Base-by-base conservation (phyloP, 2,888 invertebrate species). In the Poecilus cupreus region DNA sequence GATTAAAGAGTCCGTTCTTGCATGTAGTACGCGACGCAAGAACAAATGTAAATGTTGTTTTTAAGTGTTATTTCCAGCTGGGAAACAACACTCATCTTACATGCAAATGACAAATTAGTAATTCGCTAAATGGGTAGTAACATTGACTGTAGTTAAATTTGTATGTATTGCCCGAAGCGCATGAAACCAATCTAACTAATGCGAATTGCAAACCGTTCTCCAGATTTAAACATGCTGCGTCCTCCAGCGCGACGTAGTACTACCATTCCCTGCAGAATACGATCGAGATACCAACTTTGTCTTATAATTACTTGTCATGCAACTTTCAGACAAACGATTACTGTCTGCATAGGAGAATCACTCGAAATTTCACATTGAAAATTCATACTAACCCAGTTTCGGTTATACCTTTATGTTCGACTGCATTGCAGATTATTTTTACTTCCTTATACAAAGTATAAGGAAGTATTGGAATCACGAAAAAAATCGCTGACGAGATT, bases 161-260 rank as follows among this genome's bases (percentile, higher is more conserved):
- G n/a, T 32, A 24, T 16, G 20, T 22, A 39, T 6, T 11, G 72
- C 72, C 72, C 11, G 46, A 4, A 22, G 72, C 72, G 13, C n/a
- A 72, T 72, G 43, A 22, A 72, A 43, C 46, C 72, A 72, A 72
- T 72, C 46, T 72, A 72, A 72, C 72, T 72, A 72, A 72, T 72
- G 72, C 24, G 43, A 46, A 70, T 18, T 46, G 39, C 39, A 46
- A 46, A 43, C 20, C 43, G 72, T 10, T 72, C 26, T 26, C 32
- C 5, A n/a, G 43, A 43, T 43, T 43, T 43, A 43, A 43, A 43
- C 43, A 13, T 32, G 32, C 32, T 5, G 8, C 8, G 32, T 32
- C 32, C 32, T 32, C 5, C 32, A n/a, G n/a, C n/a, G n/a, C n/a
- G n/a, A n/a, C n/a, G n/a, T n/a, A n/a, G n/a, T n/a, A 32, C 32